Base-by-base conservation (phyloP, 2,797 vertebrate genomes). In the Hirundo rustica region DNA sequence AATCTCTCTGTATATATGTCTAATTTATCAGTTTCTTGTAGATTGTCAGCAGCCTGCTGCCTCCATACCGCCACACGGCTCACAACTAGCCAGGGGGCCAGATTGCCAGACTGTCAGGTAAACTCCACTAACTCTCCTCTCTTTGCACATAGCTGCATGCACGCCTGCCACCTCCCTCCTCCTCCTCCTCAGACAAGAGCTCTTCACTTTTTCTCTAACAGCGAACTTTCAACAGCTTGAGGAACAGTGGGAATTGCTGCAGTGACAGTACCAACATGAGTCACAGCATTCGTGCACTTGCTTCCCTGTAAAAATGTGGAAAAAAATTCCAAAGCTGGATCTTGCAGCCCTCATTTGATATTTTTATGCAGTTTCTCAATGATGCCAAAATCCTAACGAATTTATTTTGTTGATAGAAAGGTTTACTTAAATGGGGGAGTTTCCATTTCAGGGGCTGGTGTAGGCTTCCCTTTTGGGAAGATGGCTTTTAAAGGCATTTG, bases 41-140 rank as follows among this genome's bases (percentile, higher is more conserved):
- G 99, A 99, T 99, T 99, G 99, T 99, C 99, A 99, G 99, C 99
- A 99, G 99, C 98, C 98, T 99, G 98, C 99, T 99, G 98, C 98
- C 98, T 98, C 99, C 99, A 96, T 99, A 99, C 97, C 99, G 98
- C 97, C 99, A 98, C 98, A 98, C 98, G 98, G 98, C 99, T 98
- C 99, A 99, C 98, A 99, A 99, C 98, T 99, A 98, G 98, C 98
- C 98, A 98, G 96, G 98, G 98, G 98, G 98, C 98, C 98, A 98
- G 97, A 98, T 97, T 98, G 98, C 96, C 97, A 97, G 80, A 97
- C 96, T 96, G 98, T 97, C 99, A 99, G 99, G 99, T 99, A 99
- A 99, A 95, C 76, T 95, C 81, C 38, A 84, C 96, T 97, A 97
- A 83, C 73, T 94, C 89, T 92, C 87, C 91, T 88, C 72, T 89